A percentile compares a stretch with the other conserved stretches of the same genome.
These are phyloP conservation scores for Villa cingulata DNA, from an alignment of 2,888 invertebrate species.

Conservation along the genomic window DNA sequence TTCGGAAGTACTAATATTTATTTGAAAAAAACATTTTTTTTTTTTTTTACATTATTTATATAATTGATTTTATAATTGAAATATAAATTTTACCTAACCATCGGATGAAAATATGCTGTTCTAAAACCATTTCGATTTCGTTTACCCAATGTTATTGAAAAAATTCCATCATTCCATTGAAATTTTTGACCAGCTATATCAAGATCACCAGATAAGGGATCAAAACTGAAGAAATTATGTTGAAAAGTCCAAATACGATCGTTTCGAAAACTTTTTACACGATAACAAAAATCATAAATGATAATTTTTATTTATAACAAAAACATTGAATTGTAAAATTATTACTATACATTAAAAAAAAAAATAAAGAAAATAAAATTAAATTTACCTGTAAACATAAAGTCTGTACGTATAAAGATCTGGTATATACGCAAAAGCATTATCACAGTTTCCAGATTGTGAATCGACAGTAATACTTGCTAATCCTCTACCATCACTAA, in stretches of 20 bases:
- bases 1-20: constrained; percentile 45
- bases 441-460: constrained; percentile 40
- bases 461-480: constrained; percentile 59
- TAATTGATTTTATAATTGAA: neutral
- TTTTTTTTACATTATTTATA: too few relatives aligned
- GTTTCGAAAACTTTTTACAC: constrained; percentile 43
- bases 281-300: neutral
- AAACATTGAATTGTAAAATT: too few relatives aligned
- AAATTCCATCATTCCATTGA: constrained; percentile 70
- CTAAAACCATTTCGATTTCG: constrained; percentile 41
- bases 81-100: constrained; percentile 43
- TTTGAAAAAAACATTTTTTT: neutral
- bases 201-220: constrained; percentile 53
- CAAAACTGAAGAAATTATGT: constrained; percentile 63
- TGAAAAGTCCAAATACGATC: constrained; percentile 55
- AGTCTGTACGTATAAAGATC: constrained; percentile 26
- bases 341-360: too few relatives aligned
- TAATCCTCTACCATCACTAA: constrained; percentile 39
- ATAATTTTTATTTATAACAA: too few relatives aligned
- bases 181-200: constrained; percentile 53
- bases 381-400: constrained; percentile 32
- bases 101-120: constrained; percentile 60
- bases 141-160: constrained; percentile 52
- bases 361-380: neutral
- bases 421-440: constrained; percentile 59